Evolutionary conservation across 2,113 vertebrate species (phyloP).

Genomic region (Aptenodytes forsteri): DNA sequence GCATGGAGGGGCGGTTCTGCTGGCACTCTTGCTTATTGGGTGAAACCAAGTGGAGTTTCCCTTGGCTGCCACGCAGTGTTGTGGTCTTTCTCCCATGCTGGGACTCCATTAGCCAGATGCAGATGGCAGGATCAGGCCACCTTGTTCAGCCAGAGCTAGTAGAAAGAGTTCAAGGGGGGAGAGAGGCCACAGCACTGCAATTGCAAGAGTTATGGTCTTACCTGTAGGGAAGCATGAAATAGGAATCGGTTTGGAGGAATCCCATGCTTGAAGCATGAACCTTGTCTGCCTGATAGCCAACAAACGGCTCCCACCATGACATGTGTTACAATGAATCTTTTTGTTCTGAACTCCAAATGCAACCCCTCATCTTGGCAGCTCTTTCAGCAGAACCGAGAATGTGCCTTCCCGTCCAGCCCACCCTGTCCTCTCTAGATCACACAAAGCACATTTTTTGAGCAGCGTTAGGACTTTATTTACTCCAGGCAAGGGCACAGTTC

Average conservation of each 20-base stretch:
- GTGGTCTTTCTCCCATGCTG: not conserved
- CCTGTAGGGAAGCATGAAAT: not conserved
- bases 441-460: conserved; percentile 3
- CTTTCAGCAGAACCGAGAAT: not conserved
- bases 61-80: not conserved
- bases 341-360: not conserved
- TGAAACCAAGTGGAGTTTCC: not conserved
- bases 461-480: conserved; percentile 22
- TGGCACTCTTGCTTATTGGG: not conserved
- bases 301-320: not conserved
- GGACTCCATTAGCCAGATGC: not conserved
- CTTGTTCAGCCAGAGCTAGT: not conserved
- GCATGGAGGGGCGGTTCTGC: not conserved
- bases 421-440: conserved; percentile 25
- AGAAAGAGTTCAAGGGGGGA: not conserved
- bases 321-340: not conserved
- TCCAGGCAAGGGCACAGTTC: not conserved
- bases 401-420: not conserved
- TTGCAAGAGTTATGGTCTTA: not conserved
- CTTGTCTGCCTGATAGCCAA: not conserved
- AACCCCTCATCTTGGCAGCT: not conserved
- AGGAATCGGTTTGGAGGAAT: not conserved
- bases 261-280: not conserved
- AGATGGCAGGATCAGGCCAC: not conserved
- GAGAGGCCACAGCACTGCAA: not conserved